A percentile compares a stretch with the other conserved stretches of the same genome.
These are phyloP conservation scores for Agrochola lota DNA, from an alignment of 2,888 invertebrate genomes.

Conservation along the genomic window DNA sequence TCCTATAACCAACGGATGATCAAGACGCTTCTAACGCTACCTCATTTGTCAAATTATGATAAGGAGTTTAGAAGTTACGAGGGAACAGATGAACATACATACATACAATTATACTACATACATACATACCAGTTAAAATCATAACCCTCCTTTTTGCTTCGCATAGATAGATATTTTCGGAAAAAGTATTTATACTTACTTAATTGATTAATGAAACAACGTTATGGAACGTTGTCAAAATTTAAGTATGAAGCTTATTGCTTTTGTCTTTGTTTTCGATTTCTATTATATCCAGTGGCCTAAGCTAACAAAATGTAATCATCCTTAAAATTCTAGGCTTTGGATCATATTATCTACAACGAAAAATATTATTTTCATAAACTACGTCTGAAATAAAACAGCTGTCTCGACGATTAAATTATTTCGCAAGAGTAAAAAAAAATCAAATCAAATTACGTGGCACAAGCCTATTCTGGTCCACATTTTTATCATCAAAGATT, in stretches of 20 bases:
- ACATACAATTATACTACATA: no score
- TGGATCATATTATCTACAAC: not conserved
- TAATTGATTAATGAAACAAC: not conserved
- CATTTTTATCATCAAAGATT: constrained; percentile 9
- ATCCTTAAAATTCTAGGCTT: not conserved
- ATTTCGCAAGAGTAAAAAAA: constrained; percentile 5
- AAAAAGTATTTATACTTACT: not conserved
- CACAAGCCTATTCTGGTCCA: not conserved
- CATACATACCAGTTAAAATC: no score
- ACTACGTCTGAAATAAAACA: constrained; percentile 5
- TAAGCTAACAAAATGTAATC: constrained; percentile 1
- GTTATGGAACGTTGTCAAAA: not conserved
- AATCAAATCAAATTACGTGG: not conserved
- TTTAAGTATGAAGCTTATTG: not conserved
- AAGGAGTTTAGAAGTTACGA: no score
- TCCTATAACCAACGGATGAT: no score
- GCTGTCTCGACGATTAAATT: constrained; percentile 15
- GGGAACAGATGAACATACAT: no score
- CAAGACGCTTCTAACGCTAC: no score
- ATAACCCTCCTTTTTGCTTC: no score
- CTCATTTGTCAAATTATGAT: no score
- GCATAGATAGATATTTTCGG: not conserved
- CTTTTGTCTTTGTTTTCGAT: not conserved
- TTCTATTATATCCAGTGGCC: not conserved
- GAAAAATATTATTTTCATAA: constrained; percentile 14